phyloP scores from a whole-genome alignment of 2,113 vertebrate species.

The Cichladusa arquata region DNA sequence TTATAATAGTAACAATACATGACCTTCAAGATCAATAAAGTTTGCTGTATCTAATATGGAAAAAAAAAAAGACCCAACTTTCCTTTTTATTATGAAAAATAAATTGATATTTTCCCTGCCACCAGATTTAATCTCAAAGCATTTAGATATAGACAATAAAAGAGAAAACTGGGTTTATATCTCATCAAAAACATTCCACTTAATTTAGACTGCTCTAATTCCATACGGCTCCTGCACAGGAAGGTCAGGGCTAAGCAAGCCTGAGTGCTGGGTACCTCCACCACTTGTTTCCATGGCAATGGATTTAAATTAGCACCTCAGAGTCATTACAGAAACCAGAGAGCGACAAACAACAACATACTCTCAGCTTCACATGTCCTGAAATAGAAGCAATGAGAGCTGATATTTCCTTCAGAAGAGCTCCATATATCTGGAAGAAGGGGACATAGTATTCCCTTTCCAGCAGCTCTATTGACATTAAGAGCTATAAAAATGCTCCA shows the following conservation, averaged over 20 bases:
- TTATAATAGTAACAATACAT: not conserved
- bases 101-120: not conserved
- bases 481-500: not conserved
- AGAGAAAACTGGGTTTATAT: not conserved
- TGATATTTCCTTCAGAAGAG: conserved; percentile 13
- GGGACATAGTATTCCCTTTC: not conserved
- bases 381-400: conserved; percentile 46
- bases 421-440: conserved; percentile 14
- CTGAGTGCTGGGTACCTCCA: conserved; percentile 1
- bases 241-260: conserved; percentile 32
- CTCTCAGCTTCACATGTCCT: not conserved
- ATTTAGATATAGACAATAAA: not conserved
- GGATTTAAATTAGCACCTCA: conserved; percentile 56
- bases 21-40: not conserved
- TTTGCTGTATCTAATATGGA: not conserved
- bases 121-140: not conserved
- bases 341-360: conserved; percentile 4
- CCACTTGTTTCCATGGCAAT: conserved; percentile 60
- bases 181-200: not conserved
- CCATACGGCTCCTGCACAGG: not conserved
- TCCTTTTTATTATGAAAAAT: not conserved
- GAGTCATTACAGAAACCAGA: conserved; percentile 46
- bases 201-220: conserved; percentile 26
- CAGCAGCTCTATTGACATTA: not conserved
- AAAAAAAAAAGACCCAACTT: not conserved